These are phyloP conservation scores for Spinus olivaceus DNA, from an alignment of 2,797 vertebrate species.

Conservation along the genomic window DNA sequence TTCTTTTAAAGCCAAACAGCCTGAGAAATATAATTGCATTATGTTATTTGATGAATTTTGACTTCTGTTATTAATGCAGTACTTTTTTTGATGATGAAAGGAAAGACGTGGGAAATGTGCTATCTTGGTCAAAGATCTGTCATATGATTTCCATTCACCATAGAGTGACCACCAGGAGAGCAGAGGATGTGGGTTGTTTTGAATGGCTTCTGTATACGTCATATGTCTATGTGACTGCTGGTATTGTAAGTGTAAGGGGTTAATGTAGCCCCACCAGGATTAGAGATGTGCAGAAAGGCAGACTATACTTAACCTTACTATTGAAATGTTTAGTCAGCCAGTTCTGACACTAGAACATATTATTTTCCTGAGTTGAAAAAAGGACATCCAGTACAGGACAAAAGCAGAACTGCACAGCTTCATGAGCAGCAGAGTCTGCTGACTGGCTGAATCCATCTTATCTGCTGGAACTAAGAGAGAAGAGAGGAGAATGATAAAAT, in stretches of 20 bases:
- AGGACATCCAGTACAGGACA: background rate
- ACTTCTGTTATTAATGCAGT: background rate
- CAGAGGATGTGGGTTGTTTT: background rate
- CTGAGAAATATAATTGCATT: background rate
- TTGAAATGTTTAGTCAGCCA: background rate
- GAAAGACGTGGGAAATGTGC: background rate
- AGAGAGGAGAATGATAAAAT: background rate
- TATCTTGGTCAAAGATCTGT: constrained; percentile 3
- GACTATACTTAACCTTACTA: background rate
- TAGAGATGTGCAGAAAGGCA: background rate
- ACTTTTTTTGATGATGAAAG: background rate
- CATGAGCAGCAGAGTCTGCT: background rate
- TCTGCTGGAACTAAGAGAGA: background rate
- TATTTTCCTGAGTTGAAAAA: background rate
- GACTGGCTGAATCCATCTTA: background rate
- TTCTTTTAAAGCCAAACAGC: background rate
- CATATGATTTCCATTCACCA: background rate
- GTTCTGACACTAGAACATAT: background rate
- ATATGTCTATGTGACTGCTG: background rate
- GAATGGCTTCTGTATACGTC: background rate
- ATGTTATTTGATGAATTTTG: background rate
- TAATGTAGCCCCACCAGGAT: background rate
- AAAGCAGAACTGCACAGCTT: background rate
- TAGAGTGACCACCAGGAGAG: background rate
- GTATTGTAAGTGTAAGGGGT: background rate